Evolutionary conservation across 92 coral and sea anemone species (phyloP), one percentile per base, ranked within the genome.

Genomic region (Heliopora coerulea): DNA sequence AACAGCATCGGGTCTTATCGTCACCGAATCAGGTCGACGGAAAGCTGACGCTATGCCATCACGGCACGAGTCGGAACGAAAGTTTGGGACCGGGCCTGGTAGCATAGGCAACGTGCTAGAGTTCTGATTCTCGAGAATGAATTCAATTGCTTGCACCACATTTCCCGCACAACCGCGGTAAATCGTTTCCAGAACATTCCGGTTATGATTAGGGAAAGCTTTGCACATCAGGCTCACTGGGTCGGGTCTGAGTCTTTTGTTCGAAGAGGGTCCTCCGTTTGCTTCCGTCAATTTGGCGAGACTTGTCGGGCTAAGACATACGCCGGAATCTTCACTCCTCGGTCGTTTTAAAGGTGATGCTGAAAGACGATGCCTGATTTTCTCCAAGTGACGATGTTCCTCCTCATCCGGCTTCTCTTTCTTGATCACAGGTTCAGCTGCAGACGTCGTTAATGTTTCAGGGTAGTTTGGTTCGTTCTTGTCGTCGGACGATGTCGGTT

Each of bases 61-160:
- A 37, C 63, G 40, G 6, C 77, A 57, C 18, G 62, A 32, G 49
- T 70, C 77, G 5, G 63, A 31, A 6, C 52, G 77, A 50, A 70
- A 34, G 42, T 19, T 70, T 10, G 62, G 20, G 9, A 60, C 49
- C 3, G 77, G 77, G 10, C 29, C 62, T 17, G 77, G 35, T 52
- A 70, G 30, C 77, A 70, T 70, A 8, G 77, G 77, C 18, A 70
- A 14, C 5, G 74, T 56, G 20, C 62, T 52, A 1, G 77, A 77
- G 56, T 87, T 90, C 62, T 91, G 95, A 60, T 87, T 90, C 41
- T 88, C 84, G 42, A 95, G 85, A 44, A 95, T 80, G 66, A 96
- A 95, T 59, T 95, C 99, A 35, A 95, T 95, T 9, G 99, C 96
- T 78, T 95, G 99, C 4, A 95, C 99, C 5, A 95, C 99, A 59